Percentiles rank a stretch among this genome's conserved stretches.
phyloP scores from a whole-genome alignment of 1,140 invertebrate species.

The Diploscapter pachys region DNA sequence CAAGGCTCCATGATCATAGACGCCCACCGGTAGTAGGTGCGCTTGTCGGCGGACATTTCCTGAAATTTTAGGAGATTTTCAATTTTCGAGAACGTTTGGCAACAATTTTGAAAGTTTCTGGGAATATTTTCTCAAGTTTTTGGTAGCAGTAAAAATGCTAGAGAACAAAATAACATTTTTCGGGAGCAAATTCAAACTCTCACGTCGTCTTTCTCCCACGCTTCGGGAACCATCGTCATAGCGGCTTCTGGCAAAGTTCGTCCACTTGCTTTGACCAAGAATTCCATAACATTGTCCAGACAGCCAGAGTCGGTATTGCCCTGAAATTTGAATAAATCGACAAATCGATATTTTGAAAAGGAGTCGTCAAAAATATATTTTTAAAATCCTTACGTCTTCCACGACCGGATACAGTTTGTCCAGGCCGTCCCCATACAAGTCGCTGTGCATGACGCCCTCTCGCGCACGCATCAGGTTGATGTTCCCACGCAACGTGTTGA shows the following conservation, averaged over 20 bases:
- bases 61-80: constrained; percentile 24
- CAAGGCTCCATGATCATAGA: constrained; percentile 97
- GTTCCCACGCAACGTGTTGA: constrained; percentile 95
- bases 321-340: constrained; percentile 17
- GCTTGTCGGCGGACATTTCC: constrained; percentile 85
- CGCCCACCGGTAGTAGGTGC: constrained; percentile 93
- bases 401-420: constrained; percentile 92
- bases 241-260: constrained; percentile 88
- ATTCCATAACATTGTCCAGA: constrained; percentile 95
- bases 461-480: constrained; percentile 97
- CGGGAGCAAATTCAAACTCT: constrained; percentile 1
- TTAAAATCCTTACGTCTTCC: constrained; percentile 68
- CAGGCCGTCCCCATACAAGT: constrained; percentile 75
- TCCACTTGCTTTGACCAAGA: constrained; percentile 85
- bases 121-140: no score
- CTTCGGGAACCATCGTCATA: constrained; percentile 99
- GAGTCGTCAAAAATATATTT: background rate
- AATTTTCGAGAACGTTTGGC: no score
- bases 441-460: constrained; percentile 92
- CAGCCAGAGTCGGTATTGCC: constrained; percentile 94
- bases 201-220: constrained; percentile 89
- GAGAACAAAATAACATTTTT: constrained; percentile 5
- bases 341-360: constrained; percentile 8
- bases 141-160: constrained; percentile 11
- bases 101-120: no score